Evolutionary conservation across 2,113 vertebrate genomes (phyloP), one percentile per base, ranked within the genome.

Genomic region (Petaurus breviceps): DNA sequence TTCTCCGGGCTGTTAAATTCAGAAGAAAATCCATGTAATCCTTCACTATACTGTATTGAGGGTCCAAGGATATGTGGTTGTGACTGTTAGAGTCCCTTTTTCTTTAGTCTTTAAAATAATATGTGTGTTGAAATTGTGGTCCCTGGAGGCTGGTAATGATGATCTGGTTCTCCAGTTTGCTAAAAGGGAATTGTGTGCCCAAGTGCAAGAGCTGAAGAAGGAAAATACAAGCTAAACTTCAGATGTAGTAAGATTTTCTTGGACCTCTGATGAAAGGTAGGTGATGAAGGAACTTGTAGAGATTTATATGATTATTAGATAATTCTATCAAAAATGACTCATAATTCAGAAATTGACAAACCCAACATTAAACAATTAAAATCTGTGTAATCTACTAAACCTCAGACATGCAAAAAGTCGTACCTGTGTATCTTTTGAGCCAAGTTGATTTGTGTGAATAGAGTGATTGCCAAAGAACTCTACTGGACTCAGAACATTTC

Each of bases 151-250:
- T 51, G 93, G 57, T 7, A 51, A 28, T 54, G 68, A 52, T 47
- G 96, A 93, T 94, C 54, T 1, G 51, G 54, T 89, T n/a, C 50
- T 94, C 26, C 95, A 10, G 91, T 51, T 37, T 54, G 31, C 84
- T 4, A 95, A 94, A n/a, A 51, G 11, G 24, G 46, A 55, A 92
- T 57, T 47, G 49, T 50, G 28, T 24, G 28, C 19, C 4, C 61
- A 91, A 96, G 94, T 93, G 12, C 90, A 37, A 89, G 51, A 54
- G 43, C 51, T 93, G 95, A 22, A 94, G 92, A 97, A 89, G 52
- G 68, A 84, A 84, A 43, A 84, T 84, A 93, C 50, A 95, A 54
- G 28, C 26, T 14, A 57, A 95, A 91, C 8, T 91, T 19, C 8
- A 37, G 51, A 91, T 90, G 95, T 94, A 93, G 43, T 93, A 49